phyloP scores from a whole-genome alignment of 2,797 vertebrate species.

The Poeciliopsis paucimaculata region DNA sequence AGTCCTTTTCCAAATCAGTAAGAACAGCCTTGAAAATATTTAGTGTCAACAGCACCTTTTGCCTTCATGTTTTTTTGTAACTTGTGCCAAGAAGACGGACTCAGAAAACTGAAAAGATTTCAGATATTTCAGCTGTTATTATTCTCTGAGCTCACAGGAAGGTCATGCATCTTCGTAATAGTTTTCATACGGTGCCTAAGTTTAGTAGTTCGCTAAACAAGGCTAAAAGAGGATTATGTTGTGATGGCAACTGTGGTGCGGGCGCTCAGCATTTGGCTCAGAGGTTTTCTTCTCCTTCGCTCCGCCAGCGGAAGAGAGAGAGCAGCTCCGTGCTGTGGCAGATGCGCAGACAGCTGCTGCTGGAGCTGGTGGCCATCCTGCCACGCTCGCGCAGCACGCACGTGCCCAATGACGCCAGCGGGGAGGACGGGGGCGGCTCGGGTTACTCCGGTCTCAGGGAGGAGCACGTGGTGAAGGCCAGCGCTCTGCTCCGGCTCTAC shows the following conservation, averaged over 20 bases:
- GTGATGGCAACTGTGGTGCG: background rate
- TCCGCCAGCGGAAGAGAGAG: slow-evolving; percentile 90
- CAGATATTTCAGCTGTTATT: too few species aligned
- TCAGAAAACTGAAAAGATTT: too few species aligned
- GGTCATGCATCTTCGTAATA: too few species aligned
- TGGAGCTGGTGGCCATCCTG: slow-evolving; percentile 95
- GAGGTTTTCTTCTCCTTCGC: background rate
- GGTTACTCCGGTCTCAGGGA: slow-evolving; percentile 93
- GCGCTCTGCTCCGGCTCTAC: slow-evolving; percentile 92
- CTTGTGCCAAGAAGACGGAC: too few species aligned
- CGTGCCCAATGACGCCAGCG: slow-evolving; percentile 83
- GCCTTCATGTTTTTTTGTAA: too few species aligned
- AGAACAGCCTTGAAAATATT: too few species aligned
- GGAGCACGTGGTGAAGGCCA: slow-evolving; percentile 97
- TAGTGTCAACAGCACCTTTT: too few species aligned
- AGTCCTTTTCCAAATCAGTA: too few species aligned
- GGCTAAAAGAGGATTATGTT: background rate
- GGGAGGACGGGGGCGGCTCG: slow-evolving; percentile 83
- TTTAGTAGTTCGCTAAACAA: background rate
- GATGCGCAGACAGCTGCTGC: slow-evolving; percentile 95
- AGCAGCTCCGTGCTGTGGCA: slow-evolving; percentile 97
- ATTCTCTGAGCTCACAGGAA: too few species aligned
- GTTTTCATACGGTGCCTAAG: background rate
- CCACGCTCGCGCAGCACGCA: slow-evolving; percentile 91
- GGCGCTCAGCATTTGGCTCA: background rate